Percentiles rank a stretch among this genome's conserved stretches.
Conservation (phyloP, 2,888 invertebrate species). For the Andricus quercusramuli region DNA sequence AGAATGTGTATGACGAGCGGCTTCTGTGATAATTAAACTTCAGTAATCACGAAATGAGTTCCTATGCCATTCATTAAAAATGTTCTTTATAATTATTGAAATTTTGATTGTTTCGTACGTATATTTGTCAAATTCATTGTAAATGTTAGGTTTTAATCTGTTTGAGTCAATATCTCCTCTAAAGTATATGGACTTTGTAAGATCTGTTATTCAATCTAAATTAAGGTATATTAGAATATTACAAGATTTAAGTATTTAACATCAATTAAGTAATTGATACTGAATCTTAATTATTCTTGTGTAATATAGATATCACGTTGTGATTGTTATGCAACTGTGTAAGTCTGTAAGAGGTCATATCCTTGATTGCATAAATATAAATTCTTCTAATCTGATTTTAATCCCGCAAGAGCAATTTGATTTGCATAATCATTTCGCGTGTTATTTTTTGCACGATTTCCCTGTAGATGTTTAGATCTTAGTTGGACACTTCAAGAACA, state of each 20-base stretch:
- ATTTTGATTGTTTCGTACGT: neutral
- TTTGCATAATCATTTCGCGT: neutral
- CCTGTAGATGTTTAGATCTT: neutral
- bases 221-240: too few species aligned
- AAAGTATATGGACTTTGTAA: too few species aligned
- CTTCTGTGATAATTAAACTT: neutral
- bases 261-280: too few species aligned
- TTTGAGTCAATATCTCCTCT: too few species aligned
- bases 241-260: too few species aligned
- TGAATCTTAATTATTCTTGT: neutral
- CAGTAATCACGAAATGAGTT: slow-evolving; percentile 1
- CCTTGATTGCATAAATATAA: neutral
- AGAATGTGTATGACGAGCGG: neutral
- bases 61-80: neutral
- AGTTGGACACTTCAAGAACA: neutral
- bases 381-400: neutral
- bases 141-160: neutral
- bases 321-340: neutral
- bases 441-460: neutral
- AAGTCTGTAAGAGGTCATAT: neutral
- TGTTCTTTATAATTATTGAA: neutral
- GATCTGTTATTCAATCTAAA: too few species aligned
- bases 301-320: neutral
- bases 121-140: neutral
- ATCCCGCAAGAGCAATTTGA: neutral